Conservation (phyloP, 2,797 vertebrate genomes). For the Pelobates cultripes region DNA sequence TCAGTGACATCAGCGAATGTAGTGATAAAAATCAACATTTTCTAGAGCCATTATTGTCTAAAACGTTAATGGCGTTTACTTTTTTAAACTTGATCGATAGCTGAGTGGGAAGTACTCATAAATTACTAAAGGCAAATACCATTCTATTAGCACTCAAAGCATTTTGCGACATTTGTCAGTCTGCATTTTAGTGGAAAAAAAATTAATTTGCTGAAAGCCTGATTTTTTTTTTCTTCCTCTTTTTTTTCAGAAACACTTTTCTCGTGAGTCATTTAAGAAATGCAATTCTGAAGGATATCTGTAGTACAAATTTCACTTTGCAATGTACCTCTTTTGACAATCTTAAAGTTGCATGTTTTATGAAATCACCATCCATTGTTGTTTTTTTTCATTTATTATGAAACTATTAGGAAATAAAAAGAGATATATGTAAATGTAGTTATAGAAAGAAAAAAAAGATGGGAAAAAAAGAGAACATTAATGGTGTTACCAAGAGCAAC, state of each 20-base stretch:
- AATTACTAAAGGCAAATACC: conserved; percentile 83
- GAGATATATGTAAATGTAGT: conserved; percentile 85
- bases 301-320: conserved; percentile 83
- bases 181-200: conserved; percentile 73
- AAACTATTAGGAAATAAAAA: conserved; percentile 85
- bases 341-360: conserved; percentile 78
- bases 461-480: conserved; percentile 72
- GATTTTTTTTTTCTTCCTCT: conserved; percentile 73
- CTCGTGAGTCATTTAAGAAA: conserved; percentile 83
- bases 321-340: conserved; percentile 74
- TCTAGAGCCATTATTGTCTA: conserved; percentile 70
- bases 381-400: conserved; percentile 88
- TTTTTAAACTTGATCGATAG: conserved; percentile 80
- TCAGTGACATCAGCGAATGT: conserved; percentile 59
- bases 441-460: conserved; percentile 60
- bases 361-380: conserved; percentile 92
- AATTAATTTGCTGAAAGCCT: conserved; percentile 87
- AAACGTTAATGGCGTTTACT: conserved; percentile 83
- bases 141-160: conserved; percentile 77
- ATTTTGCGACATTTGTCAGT: conserved; percentile 78
- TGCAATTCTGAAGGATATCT: conserved; percentile 77
- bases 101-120: conserved; percentile 77
- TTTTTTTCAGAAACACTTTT: conserved; percentile 75
- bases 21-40: conserved; percentile 75
- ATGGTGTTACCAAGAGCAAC: conserved; percentile 82